Percentiles rank a stretch among this genome's conserved stretches.
phyloP scores from a whole-genome alignment of 2,113 vertebrate genomes.

The Garra rufa region DNA sequence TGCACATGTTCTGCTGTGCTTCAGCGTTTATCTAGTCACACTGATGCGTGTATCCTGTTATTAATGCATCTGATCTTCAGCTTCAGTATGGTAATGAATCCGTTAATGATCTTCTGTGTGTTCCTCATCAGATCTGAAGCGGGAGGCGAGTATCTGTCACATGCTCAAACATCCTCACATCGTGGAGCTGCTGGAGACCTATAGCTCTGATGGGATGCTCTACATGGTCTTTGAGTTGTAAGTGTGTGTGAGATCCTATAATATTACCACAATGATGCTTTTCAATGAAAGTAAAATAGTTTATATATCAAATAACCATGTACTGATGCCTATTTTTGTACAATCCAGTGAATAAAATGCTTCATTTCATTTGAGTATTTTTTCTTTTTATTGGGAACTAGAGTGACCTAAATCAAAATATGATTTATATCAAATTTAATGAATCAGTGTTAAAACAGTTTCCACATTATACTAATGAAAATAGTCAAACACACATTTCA shows the following conservation, averaged over 20 bases:
- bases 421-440: background rate
- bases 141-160: slow-evolving; percentile 99
- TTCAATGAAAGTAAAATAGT: background rate
- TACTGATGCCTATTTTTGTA: background rate
- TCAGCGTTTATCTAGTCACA: background rate
- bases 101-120: background rate
- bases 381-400: background rate
- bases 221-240: slow-evolving; percentile 99
- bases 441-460: background rate
- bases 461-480: too few relatives aligned
- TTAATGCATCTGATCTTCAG: background rate
- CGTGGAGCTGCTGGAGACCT: slow-evolving; percentile 96
- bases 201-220: slow-evolving; percentile 99
- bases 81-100: background rate
- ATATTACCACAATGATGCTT: background rate
- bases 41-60: background rate
- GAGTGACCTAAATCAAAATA: background rate
- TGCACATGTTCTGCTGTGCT: background rate
- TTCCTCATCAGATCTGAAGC: slow-evolving; percentile 87
- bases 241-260: slow-evolving; percentile 80
- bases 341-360: background rate
- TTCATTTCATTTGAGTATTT: background rate
- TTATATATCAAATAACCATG: background rate
- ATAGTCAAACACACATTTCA: background rate
- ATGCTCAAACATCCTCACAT: slow-evolving; percentile 99